A percentile compares a stretch with the other conserved stretches of the same genome.
Evolutionary conservation across 2,797 vertebrate species (phyloP).

Genomic region (Sebastes reedi): DNA sequence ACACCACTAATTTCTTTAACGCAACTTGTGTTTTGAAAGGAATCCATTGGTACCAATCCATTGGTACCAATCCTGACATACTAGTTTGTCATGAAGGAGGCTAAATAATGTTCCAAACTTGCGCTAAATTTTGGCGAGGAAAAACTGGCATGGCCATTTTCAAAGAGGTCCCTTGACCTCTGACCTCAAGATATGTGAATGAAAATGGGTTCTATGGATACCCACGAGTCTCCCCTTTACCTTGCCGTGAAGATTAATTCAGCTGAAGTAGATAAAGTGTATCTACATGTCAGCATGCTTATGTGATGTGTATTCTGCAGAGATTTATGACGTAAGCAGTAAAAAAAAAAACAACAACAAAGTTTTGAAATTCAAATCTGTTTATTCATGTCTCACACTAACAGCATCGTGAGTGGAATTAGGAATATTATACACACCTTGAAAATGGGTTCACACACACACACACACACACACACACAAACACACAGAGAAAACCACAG

Average conservation of each 20-base stretch:
- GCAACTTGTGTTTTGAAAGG: no score
- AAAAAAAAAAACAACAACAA: not conserved
- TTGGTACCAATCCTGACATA: no score
- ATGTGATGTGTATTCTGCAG: not conserved
- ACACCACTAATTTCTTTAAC: no score
- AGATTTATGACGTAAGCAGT: not conserved
- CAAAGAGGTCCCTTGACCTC: no score
- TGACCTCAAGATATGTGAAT: no score
- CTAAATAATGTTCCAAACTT: no score
- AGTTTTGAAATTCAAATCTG: not conserved
- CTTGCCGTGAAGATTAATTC: not conserved
- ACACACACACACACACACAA: not conserved
- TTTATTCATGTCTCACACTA: constrained; percentile 33
- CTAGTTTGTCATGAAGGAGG: no score
- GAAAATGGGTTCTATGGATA: no score
- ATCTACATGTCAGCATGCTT: not conserved
- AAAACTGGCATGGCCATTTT: no score
- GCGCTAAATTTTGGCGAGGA: no score
- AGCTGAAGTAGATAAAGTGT: not conserved
- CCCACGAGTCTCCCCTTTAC: not conserved
- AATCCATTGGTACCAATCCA: no score
- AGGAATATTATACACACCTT: constrained; percentile 30
- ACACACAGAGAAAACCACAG: constrained; percentile 64
- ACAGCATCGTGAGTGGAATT: not conserved
- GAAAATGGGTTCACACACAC: constrained; percentile 11